Percentiles rank a stretch among this genome's conserved stretches.
phyloP scores from a whole-genome alignment of 2,888 invertebrate genomes.

The Chesias legatella region DNA sequence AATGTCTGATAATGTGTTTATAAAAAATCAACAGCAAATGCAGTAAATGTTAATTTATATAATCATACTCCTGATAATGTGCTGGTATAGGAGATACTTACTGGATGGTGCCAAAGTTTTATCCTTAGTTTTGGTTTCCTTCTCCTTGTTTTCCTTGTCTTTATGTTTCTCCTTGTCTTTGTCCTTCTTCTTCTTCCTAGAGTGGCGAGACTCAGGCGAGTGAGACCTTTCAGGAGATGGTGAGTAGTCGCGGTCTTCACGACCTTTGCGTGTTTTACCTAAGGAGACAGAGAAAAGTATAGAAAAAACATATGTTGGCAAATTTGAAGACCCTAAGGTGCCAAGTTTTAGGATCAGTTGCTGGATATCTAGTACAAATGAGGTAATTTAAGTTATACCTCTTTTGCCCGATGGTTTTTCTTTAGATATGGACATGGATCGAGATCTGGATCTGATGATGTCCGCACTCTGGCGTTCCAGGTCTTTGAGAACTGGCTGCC shows the following conservation, averaged over 20 bases:
- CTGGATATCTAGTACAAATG: no score
- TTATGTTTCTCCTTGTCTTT: conserved; percentile 46
- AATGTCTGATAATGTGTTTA: no score
- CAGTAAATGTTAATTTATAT: no score
- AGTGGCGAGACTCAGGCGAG: conserved; percentile 54
- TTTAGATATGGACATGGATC: conserved; percentile 65
- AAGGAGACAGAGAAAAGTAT: no score
- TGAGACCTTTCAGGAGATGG: conserved; percentile 55
- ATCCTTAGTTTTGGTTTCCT: conserved; percentile 65
- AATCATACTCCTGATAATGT: no score
- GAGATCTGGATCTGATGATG: conserved; percentile 68
- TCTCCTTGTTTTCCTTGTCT: conserved; percentile 44
- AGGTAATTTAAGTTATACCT: conserved; percentile 36
- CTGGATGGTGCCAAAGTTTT: conserved; percentile 74
- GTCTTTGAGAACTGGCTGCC: conserved; percentile 68
- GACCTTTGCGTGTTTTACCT: conserved; percentile 37
- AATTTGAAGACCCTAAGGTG: no score
- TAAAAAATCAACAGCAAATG: no score
- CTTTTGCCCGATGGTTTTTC: conserved; percentile 54
- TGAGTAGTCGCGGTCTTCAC: conserved; percentile 59
- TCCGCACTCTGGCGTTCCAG: conserved; percentile 73
- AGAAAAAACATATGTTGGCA: no score
- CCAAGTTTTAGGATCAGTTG: no score
- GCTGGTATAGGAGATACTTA: conserved; percentile 41
- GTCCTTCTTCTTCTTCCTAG: conserved; percentile 63